Percentiles rank a stretch among this genome's conserved stretches.
Conservation (phyloP, 1,140 invertebrate species). For the Achroia grisella region DNA sequence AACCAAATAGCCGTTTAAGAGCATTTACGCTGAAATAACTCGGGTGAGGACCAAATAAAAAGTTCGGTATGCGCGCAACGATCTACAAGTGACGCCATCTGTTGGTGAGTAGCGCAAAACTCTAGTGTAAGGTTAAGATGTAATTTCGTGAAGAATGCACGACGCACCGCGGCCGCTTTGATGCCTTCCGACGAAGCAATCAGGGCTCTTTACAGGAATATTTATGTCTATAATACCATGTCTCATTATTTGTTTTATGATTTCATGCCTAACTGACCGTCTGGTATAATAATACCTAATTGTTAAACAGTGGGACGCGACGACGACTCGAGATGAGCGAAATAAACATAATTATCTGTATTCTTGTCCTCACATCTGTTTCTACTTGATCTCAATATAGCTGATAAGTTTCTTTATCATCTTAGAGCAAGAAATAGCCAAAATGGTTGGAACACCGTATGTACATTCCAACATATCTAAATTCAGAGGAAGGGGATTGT, state of each 20-base stretch:
- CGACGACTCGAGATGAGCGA: conserved; percentile 26
- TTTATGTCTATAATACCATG: conserved; percentile 71
- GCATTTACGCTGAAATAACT: conserved; percentile 60
- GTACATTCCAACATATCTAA: too few relatives aligned
- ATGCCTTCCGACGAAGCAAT: conserved; percentile 70
- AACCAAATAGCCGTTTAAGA: conserved; percentile 64
- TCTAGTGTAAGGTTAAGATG: conserved; percentile 45
- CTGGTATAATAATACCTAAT: conserved; percentile 54
- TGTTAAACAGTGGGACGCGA: conserved; percentile 31
- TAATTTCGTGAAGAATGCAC: conserved; percentile 54
- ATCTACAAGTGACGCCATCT: conserved; percentile 63
- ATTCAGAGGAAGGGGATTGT: too few relatives aligned
- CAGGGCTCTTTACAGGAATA: conserved; percentile 67
- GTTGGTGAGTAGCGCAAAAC: conserved; percentile 45
- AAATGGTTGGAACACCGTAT: too few relatives aligned
- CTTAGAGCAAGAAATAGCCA: too few relatives aligned
- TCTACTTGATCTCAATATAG: not conserved
- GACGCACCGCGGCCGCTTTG: conserved; percentile 56
- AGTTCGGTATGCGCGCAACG: conserved; percentile 44
- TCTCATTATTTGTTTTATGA: conserved; percentile 69
- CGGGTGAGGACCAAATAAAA: conserved; percentile 39
- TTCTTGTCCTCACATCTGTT: not conserved
- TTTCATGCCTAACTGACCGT: conserved; percentile 60
- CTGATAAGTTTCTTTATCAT: not conserved
- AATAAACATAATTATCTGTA: conserved; percentile 3